Base-by-base conservation (phyloP, 30 jellyfish, hydroid and myxozoan genomes). In the Aurelia sp. region DNA sequence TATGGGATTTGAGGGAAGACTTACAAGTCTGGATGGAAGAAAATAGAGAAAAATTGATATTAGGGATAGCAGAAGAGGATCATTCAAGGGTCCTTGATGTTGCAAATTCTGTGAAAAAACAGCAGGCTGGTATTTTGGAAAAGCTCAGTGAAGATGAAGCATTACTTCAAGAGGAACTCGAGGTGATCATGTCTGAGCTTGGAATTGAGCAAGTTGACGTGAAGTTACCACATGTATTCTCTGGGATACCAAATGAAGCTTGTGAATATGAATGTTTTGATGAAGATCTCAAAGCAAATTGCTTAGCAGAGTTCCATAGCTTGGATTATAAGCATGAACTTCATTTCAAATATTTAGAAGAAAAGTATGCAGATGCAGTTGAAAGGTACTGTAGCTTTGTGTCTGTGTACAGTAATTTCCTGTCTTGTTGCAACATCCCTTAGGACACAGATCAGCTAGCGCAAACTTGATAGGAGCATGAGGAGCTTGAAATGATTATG, bases 91-190 rank as follows among this genome's bases (percentile, higher is more conserved):
- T 91, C 3, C 22, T 18, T 10, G 88, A 76, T 67, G 90, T 76
- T 35, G 80, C 89, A 18, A 57, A 52, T 15, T 93, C 98, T 11
- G 98, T 93, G 30, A 89, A 93, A 78, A 4, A 61, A 24, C 98
- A 93, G 67, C 97, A 93, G 63, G 61, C 57, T 10, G 68, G 1
- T 16, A 40, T 93, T 16, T 17, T 81, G 12, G 85, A 77, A 57
- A 60, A 73, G 69, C 93, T 93, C 3, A 79, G 77, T 15, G 78
- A 82, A 64, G 96, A 93, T 19, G 92, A 82, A 64, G 83, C 24
- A 13, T 53, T 4, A 44, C n/a, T 82, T 19, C 91, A 82, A 60
- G 19, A 53, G 20, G 95, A 87, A 31, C 20, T 93, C 5, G 83
- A 66, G 3, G 50, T 11, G 3, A 31, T 33, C 16, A 78, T 86